Base-by-base conservation (phyloP, 1,140 invertebrate species). In the Gerris buenoi region DNA sequence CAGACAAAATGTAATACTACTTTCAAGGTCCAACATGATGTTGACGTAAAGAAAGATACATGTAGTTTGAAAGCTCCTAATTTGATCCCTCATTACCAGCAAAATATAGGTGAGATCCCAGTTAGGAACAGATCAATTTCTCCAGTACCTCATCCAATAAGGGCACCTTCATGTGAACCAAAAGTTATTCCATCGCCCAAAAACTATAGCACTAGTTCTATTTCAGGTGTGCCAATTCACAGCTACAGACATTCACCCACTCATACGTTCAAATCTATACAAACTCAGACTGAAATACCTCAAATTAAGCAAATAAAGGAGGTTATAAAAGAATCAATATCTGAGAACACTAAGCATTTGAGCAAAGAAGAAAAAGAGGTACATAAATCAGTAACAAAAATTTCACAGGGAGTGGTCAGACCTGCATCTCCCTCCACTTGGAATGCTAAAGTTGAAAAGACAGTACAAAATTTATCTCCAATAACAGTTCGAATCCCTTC, bases 41-140 rank as follows among this genome's bases (percentile, higher is more conserved):
- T 46, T 10, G 5, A 46, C 33, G 33, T 10, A 18, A 18, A 10
- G 33, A 46, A 46, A 46, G 5, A 5, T 10, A 18, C 33, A 10
- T 46, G 5, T 46, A 46, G 18, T 46, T 46, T 46, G 33, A 5
- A 46, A 5, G 5, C 33, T 46, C 1, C 57, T 46, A 18, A 46
- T 18, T 23, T 83, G 22, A 64, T 74, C 72, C 83, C 83, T 27
- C 75, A 78, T 67, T 85, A 85, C 75, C 83, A 85, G 74, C 80
- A 81, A 76, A 79, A 84, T 73, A 79, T 83, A 73, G 81, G 82
- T 69, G 75, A 78, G 69, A 74, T 83, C 68, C 70, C 70, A 2
- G 46, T 70, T 15, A 63, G 68, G 59, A 68, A 68, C 56, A 66
- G 65, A 62, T 58, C 70, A 56, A 67, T 67, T 28, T 72, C 71